Conservation (phyloP, 2,888 invertebrate genomes). For the Xestoiulus laeticollis region DNA sequence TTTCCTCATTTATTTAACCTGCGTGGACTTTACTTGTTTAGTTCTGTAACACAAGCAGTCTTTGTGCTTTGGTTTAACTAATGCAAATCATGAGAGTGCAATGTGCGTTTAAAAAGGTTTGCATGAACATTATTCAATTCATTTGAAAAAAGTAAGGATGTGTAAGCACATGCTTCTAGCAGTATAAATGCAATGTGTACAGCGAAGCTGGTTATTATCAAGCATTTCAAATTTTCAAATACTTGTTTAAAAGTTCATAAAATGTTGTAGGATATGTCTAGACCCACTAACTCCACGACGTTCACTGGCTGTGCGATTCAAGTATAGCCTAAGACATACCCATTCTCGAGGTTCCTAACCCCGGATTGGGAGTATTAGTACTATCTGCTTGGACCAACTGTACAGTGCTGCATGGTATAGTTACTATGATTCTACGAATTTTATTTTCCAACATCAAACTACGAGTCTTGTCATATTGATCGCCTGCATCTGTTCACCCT, state of each 20-base stretch:
- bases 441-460: not conserved
- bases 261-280: too few species aligned
- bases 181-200: not conserved
- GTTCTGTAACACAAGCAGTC: not conserved
- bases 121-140: not conserved
- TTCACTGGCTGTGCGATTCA: too few species aligned
- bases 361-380: not conserved
- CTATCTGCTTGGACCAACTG: not conserved
- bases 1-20: not conserved
- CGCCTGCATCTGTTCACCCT: slow-evolving; percentile 29
- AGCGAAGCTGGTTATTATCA: not conserved
- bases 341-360: not conserved
- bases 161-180: not conserved
- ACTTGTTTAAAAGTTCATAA: not conserved
- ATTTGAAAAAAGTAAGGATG: not conserved
- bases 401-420: not conserved
- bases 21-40: not conserved
- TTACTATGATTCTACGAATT: not conserved
- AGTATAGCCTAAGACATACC: not conserved
- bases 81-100: not conserved
- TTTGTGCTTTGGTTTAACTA: not conserved
- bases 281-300: not conserved
- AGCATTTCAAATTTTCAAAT: not conserved
- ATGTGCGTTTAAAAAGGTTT: not conserved
- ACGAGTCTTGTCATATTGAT: slow-evolving; percentile 9